These are phyloP conservation scores for Setipinna tenuifilis DNA, from an alignment of 2,797 vertebrate genomes.

Conservation along the genomic window DNA sequence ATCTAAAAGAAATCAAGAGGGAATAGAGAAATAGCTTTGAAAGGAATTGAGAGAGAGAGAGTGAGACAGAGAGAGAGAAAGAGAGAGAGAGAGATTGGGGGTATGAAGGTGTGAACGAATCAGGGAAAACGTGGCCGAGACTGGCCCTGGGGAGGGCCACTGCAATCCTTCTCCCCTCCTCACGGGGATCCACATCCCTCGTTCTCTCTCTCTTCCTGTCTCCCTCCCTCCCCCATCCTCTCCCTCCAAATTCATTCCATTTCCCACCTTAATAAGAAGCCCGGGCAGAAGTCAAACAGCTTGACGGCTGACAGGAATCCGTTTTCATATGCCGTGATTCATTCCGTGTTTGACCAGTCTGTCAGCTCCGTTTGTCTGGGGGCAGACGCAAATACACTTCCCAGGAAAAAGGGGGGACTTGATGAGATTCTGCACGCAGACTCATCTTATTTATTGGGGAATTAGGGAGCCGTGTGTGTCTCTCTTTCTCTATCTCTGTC, in stretches of 20 bases:
- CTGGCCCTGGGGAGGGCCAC: neutral
- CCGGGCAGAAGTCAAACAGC: slow-evolving; percentile 1
- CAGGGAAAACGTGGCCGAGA: neutral
- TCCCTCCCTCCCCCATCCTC: neutral
- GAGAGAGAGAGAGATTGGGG: slow-evolving; percentile 6
- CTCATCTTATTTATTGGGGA: slow-evolving; percentile 12
- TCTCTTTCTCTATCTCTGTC: neutral
- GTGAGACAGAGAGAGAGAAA: neutral
- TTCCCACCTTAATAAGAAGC: slow-evolving; percentile 12
- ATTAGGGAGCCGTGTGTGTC: neutral
- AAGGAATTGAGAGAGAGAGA: neutral
- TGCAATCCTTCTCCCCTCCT: neutral
- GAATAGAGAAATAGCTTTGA: neutral
- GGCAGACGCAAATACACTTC: neutral
- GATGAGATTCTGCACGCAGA: neutral
- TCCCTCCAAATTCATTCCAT: slow-evolving; percentile 16
- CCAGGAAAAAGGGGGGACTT: neutral
- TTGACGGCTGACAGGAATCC: neutral
- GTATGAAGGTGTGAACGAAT: neutral
- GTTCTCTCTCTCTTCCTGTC: neutral
- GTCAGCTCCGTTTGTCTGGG: slow-evolving; percentile 5
- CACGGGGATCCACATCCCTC: neutral
- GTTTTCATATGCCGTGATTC: slow-evolving; percentile 1
- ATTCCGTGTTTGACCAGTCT: neutral
- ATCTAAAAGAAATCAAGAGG: slow-evolving; percentile 7